A percentile compares a stretch with the other conserved stretches of the same genome.
phyloP scores from a whole-genome alignment of 2,113 vertebrate genomes.

The Gobio gobio region DNA sequence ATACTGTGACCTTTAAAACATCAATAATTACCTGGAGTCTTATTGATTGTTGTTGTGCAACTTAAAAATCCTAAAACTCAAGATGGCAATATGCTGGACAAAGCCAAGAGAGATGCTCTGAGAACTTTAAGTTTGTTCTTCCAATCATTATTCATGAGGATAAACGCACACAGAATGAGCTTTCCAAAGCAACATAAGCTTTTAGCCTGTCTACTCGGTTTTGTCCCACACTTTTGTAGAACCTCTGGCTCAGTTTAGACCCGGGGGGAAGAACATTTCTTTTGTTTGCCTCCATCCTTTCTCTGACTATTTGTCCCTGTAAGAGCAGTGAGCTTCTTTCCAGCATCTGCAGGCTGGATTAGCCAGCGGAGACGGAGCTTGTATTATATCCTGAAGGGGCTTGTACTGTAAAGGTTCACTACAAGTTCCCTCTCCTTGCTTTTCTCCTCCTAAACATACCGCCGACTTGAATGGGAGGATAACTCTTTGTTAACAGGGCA shows the following conservation, averaged over 20 bases:
- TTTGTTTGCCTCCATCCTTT: conserved; percentile 63
- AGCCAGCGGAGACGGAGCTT: conserved; percentile 82
- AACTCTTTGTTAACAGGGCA: conserved; percentile 91
- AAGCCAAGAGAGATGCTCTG: neutral
- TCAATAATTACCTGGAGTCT: neutral
- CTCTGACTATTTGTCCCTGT: conserved; percentile 51
- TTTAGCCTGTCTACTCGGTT: conserved; percentile 34
- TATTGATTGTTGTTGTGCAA: conserved; percentile 23
- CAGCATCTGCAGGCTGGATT: conserved; percentile 82
- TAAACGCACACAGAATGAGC: neutral
- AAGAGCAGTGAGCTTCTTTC: conserved; percentile 58
- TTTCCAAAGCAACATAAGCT: conserved; percentile 41
- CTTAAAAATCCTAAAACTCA: neutral
- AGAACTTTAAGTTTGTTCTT: conserved; percentile 9
- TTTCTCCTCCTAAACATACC: conserved; percentile 78
- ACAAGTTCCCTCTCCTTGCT: conserved; percentile 54
- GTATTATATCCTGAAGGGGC: conserved; percentile 86
- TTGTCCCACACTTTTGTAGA: conserved; percentile 58
- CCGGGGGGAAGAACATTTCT: conserved; percentile 57
- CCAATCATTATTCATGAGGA: conserved; percentile 50
- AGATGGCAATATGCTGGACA: neutral
- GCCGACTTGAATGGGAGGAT: conserved; percentile 87
- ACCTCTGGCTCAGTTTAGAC: conserved; percentile 57
- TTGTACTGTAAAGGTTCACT: conserved; percentile 83
- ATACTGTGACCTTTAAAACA: neutral